phyloP scores from a whole-genome alignment of 2,888 invertebrate species.

The Eupithecia exiguata region DNA sequence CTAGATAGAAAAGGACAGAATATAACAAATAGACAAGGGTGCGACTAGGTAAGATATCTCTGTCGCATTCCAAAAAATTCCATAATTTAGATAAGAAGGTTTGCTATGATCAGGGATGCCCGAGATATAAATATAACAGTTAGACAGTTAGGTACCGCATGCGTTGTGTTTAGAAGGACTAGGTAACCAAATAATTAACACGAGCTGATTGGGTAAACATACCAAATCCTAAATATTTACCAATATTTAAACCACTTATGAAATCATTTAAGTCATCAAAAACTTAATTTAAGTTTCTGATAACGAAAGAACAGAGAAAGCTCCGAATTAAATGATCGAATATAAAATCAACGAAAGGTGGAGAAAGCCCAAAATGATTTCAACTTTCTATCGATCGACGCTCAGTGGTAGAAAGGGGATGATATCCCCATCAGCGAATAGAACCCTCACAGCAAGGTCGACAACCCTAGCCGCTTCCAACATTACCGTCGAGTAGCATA shows the following conservation, averaged over 20 bases:
- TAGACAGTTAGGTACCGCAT: background rate
- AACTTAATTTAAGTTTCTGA: background rate
- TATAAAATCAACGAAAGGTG: conserved; percentile 13
- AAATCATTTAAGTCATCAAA: background rate
- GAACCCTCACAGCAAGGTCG: conserved; percentile 47
- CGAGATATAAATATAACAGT: conserved; percentile 22
- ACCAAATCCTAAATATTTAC: background rate
- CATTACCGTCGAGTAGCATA: conserved; percentile 65
- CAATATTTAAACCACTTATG: background rate
- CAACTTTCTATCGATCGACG: conserved; percentile 35
- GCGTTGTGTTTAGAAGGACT: background rate
- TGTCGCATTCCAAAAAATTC: conserved; percentile 82
- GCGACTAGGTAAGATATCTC: conserved; percentile 62
- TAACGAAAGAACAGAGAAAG: background rate
- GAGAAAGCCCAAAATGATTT: conserved; percentile 28
- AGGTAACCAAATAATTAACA: background rate
- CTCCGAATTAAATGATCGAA: conserved; percentile 9
- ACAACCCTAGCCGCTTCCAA: conserved; percentile 58
- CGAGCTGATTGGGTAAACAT: background rate
- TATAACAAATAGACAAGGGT: conserved; percentile 50
- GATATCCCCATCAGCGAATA: conserved; percentile 43
- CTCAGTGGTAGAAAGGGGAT: conserved; percentile 39
- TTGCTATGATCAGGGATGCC: conserved; percentile 81
- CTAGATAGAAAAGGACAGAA: conserved; percentile 65
- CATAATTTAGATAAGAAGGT: conserved; percentile 83